Base-by-base conservation (phyloP, 2,113 vertebrate species). In the Ctenomys sociabilis region DNA sequence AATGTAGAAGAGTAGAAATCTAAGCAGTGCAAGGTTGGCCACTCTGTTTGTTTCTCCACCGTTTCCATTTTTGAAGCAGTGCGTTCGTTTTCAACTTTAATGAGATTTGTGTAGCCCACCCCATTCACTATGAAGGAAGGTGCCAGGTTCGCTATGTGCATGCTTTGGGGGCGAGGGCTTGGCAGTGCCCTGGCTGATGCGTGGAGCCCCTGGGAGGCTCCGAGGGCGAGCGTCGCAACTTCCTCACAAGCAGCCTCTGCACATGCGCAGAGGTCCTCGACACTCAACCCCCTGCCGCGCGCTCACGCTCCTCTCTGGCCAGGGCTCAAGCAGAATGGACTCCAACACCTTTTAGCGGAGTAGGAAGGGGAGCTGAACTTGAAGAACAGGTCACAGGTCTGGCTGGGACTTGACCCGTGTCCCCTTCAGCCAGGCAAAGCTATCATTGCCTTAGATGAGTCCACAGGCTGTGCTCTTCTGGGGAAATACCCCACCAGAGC, bases 121-220 rank as follows among this genome's bases (percentile, higher is more conserved):
- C 24, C 21, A 3, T 40, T 32, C 14, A 0, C 49, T 0, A 11
- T 26, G 64, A 40, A 19, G 32, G 16, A 10, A 17, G 5, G 8
- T 7, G 24, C 21, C 30, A 13, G 28, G 14, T 16, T 6, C 40
- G 17, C 37, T 22, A 4, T 0, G 9, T 0, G 0, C 0, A 8
- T 28, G 40, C n/a, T 72, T 22, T 72, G 19, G 0, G 3, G 0
- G 2, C 26, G 16, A 16, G 0, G 0, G 0, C 19, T 0, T 9
- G 8, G 0, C 0, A 0, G 26, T 0, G 0, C 45, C 57, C 78
- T 21, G 0, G 5, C 3, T 8, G 1, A 8, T 16, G 5, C 57
- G 4, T 13, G 54, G 7, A 2, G 28, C 7, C 22, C 49, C 16
- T 52, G 2, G 3, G 52, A n/a, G 21, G 52, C 21, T n/a, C 52